These are phyloP conservation scores for Geophilus truncorum DNA, from an alignment of 2,888 invertebrate species.

Conservation along the genomic window DNA sequence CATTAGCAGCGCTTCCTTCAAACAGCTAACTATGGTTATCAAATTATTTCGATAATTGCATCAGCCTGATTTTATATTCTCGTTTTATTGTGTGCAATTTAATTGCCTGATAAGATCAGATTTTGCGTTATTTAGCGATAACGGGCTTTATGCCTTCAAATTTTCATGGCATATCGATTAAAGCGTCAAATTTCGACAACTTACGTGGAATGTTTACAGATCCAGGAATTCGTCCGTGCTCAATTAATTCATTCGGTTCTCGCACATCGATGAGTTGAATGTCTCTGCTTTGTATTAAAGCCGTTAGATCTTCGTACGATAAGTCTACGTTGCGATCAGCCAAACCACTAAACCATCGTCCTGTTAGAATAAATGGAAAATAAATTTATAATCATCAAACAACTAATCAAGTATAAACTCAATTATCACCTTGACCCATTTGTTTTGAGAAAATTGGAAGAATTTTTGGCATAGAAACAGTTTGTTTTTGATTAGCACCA, in stretches of 20 bases:
- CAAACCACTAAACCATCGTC: neutral
- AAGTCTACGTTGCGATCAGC: conserved; percentile 13
- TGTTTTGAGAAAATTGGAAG: neutral
- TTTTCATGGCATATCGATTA: too few relatives aligned
- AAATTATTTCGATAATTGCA: too few relatives aligned
- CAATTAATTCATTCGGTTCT: conserved; percentile 44
- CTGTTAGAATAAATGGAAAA: neutral
- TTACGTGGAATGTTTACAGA: conserved; percentile 46
- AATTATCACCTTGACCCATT: neutral
- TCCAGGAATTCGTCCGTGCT: conserved; percentile 44
- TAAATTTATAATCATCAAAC: neutral
- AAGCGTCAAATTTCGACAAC: too few relatives aligned
- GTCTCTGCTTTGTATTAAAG: conserved; percentile 32
- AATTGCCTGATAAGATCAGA: too few relatives aligned
- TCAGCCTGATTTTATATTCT: too few relatives aligned
- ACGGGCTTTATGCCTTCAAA: neutral
- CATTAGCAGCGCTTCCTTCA: conserved; percentile 41
- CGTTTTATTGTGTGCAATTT: too few relatives aligned
- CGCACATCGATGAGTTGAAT: conserved; percentile 45
- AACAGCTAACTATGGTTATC: conserved; percentile 42
- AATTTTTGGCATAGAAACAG: neutral
- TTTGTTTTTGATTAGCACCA: neutral
- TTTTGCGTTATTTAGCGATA: too few relatives aligned
- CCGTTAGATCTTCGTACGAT: conserved; percentile 32
- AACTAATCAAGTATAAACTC: neutral